phyloP scores from a whole-genome alignment of 1,140 invertebrate genomes.

The Diachasmimorpha longicaudata region DNA sequence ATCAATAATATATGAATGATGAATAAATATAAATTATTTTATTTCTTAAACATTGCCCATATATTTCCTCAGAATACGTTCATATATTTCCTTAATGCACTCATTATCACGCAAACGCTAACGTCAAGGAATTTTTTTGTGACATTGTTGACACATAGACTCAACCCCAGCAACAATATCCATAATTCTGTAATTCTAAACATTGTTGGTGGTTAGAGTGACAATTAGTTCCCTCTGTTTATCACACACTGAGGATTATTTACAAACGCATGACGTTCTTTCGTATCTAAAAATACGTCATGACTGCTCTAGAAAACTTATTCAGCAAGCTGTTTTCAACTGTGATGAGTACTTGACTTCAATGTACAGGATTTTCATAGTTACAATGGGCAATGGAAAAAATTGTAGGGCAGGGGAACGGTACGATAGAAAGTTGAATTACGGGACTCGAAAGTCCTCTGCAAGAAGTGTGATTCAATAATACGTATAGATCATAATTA shows the following conservation, averaged over 20 bases:
- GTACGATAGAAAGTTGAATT: not conserved
- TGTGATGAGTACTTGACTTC: no score
- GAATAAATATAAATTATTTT: no score
- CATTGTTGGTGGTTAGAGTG: not conserved
- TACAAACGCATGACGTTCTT: not conserved
- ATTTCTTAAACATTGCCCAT: no score
- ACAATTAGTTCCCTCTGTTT: not conserved
- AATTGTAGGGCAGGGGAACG: not conserved
- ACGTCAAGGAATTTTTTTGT: not conserved
- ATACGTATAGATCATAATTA: not conserved
- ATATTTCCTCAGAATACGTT: no score
- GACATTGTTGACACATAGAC: not conserved
- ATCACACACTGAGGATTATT: not conserved
- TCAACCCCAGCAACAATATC: no score
- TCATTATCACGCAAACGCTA: not conserved
- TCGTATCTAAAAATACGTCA: not conserved
- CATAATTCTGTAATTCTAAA: not conserved
- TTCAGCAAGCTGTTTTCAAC: not conserved
- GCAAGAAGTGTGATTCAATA: not conserved
- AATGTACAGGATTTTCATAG: not conserved
- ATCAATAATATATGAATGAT: no score
- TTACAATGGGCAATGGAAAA: not conserved
- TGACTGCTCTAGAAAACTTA: not conserved
- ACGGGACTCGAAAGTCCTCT: not conserved
- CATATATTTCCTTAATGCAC: no score